phyloP scores from a whole-genome alignment of 2,888 invertebrate species.

The Seladonia tumulorum region DNA sequence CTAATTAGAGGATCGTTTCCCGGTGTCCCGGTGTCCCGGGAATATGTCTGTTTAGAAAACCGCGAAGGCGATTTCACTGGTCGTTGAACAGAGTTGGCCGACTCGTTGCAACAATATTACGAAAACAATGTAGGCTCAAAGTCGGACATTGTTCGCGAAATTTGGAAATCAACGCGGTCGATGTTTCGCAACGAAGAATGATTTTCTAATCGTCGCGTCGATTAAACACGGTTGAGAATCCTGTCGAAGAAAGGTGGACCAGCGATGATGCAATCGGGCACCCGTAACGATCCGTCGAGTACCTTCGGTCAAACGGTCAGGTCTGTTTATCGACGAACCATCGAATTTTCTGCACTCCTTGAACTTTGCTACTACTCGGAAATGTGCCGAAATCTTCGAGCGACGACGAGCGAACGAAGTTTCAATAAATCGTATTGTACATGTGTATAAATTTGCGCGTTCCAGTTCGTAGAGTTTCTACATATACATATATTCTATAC shows the following conservation, averaged over 20 bases:
- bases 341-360: background rate
- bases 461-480: too few relatives aligned
- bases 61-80: background rate
- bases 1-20: background rate
- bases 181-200: background rate
- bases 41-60: background rate
- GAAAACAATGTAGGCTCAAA: background rate
- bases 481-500: too few relatives aligned
- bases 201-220: too few relatives aligned
- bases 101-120: background rate
- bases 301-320: background rate
- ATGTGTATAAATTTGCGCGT: too few relatives aligned
- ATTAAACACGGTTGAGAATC: too few relatives aligned
- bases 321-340: background rate
- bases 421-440: too few relatives aligned
- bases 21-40: background rate
- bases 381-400: too few relatives aligned
- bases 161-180: background rate
- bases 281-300: background rate
- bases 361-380: slow-evolving; percentile 20
- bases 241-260: too few relatives aligned
- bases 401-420: too few relatives aligned
- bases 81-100: background rate
- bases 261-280: background rate
- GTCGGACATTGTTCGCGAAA: background rate